Evolutionary conservation across 2,113 vertebrate genomes (phyloP).

Genomic region (Gymnogyps californianus): DNA sequence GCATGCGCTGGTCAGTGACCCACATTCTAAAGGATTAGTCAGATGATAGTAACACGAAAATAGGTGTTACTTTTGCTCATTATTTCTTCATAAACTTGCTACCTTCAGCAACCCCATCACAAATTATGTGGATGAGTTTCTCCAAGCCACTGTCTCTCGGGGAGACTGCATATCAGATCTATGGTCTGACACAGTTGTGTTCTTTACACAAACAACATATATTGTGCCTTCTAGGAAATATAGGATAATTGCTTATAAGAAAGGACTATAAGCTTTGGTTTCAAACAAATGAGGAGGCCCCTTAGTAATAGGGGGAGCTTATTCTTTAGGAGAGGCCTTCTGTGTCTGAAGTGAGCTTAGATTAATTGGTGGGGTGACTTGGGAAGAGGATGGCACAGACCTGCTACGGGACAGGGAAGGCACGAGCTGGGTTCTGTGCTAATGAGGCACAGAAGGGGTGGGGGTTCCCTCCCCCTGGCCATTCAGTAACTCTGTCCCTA

Average conservation of each 20-base stretch:
- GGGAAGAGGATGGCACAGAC: neutral
- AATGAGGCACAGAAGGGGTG: neutral
- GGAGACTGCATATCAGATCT: neutral
- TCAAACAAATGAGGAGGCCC: neutral
- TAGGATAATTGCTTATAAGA: neutral
- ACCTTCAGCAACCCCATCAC: neutral
- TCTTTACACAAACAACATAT: neutral
- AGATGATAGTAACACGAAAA: neutral
- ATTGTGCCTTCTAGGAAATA: neutral
- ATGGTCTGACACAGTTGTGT: neutral
- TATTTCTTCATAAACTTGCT: neutral
- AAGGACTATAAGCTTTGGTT: neutral
- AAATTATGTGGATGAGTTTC: neutral
- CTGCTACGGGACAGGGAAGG: neutral
- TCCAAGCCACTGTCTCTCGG: neutral
- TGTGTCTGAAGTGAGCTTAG: neutral
- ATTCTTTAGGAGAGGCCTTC: neutral
- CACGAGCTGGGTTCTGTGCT: neutral
- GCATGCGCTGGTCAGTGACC: neutral
- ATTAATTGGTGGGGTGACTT: neutral
- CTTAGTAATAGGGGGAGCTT: neutral
- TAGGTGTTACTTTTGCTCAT: slow-evolving; percentile 6
- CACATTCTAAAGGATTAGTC: slow-evolving; percentile 1
- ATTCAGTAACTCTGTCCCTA: neutral
- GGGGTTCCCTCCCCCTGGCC: neutral